Percentiles rank a stretch among this genome's conserved stretches.
phyloP scores from a whole-genome alignment of 2,797 vertebrate species.

The Ispidina lecontei region DNA sequence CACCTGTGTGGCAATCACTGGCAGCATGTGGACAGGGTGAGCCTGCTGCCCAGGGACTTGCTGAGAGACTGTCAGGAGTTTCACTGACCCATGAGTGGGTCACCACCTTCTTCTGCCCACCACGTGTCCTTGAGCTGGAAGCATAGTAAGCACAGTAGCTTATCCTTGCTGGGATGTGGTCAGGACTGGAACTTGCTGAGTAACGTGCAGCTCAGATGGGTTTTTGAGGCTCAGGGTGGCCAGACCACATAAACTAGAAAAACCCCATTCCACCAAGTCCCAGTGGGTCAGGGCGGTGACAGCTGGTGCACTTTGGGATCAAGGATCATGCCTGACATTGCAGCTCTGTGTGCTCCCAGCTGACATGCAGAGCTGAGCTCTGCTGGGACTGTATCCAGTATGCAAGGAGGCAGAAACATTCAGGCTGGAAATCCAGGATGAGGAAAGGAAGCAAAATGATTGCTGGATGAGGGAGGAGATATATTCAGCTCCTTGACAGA shows the following conservation, averaged over 20 bases:
- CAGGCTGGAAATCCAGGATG: background rate
- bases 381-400: background rate
- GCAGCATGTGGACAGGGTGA: rapidly evolving
- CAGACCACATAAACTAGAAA: background rate
- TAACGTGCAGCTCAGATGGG: background rate
- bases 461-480: constrained; percentile 19
- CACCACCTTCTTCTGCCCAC: background rate
- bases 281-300: background rate
- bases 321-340: background rate
- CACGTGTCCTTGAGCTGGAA: rapidly evolving
- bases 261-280: background rate
- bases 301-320: constrained; percentile 39
- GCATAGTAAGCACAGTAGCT: background rate
- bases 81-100: background rate
- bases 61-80: background rate
- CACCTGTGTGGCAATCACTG: rapidly evolving
- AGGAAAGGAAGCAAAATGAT: constrained; percentile 16
- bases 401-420: background rate
- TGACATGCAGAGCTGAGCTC: background rate
- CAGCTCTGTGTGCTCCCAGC: background rate
- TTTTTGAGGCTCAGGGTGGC: background rate
- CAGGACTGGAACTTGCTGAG: background rate
- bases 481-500: background rate
- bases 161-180: background rate
- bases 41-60: background rate